phyloP scores from a whole-genome alignment of 2,888 invertebrate species.

The Tanytarsus gracilentus region DNA sequence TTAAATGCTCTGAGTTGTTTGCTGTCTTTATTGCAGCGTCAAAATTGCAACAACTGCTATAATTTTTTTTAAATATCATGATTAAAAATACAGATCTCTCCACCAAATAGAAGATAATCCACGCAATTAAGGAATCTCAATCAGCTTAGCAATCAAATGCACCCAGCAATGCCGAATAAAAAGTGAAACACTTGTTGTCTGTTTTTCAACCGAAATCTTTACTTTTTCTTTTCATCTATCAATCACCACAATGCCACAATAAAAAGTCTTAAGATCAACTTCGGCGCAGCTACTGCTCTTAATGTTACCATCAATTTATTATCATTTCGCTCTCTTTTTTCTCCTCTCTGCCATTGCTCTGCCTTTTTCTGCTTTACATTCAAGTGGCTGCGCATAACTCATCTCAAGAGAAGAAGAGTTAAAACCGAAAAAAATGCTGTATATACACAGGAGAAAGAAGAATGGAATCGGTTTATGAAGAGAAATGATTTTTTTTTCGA shows the following conservation, averaged over 20 bases:
- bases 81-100: too few relatives aligned
- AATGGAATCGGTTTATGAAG: not conserved
- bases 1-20: too few relatives aligned
- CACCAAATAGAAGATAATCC: too few relatives aligned
- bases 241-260: not conserved
- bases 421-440: not conserved
- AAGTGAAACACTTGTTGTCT: too few relatives aligned
- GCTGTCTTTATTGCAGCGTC: too few relatives aligned
- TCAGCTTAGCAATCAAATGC: too few relatives aligned
- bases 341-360: not conserved
- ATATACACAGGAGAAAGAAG: not conserved
- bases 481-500: not conserved
- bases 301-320: conserved; percentile 6
- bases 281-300: not conserved
- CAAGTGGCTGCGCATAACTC: conserved; percentile 1
- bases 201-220: too few relatives aligned
- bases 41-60: too few relatives aligned
- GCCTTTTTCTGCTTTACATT: not conserved
- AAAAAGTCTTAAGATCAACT: conserved; percentile 3
- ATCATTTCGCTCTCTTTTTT: conserved; percentile 15
- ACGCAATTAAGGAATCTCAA: too few relatives aligned
- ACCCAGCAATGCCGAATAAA: too few relatives aligned
- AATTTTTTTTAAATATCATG: too few relatives aligned
- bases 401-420: not conserved
- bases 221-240: too few relatives aligned